Evolutionary conservation across 2,888 invertebrate species (phyloP), one percentile per base, ranked within the genome.

Genomic region (Noctua fimbriata): DNA sequence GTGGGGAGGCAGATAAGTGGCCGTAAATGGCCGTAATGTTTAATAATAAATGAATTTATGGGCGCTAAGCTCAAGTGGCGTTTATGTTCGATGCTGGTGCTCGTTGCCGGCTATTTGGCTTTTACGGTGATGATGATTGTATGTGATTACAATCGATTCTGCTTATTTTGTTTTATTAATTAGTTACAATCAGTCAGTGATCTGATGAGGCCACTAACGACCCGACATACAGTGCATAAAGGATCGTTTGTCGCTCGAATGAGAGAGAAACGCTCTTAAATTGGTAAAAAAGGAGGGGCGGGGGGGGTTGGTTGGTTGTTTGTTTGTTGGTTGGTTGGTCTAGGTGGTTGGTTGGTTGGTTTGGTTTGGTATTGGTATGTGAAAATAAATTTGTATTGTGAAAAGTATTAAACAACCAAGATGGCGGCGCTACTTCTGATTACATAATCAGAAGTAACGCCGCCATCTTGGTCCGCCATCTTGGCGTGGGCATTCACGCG

Each of bases 21-120:
- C 83, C 70, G 69, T 86, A 87, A 87, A 85, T 81, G 85, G 83
- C 69, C 84, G 47, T 80, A 82, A 78, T 88, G 73, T 79, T 88
- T 84, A 88, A 87, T 87, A 88, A 88, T 87, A 84, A 82, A 87
- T 88, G 70, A 78, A 79, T 76, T 78, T 85, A 86, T 85, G 73
- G 60, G 44, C 65, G 63, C 78, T 69, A 73, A 87, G 69, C 74
- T 74, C 82, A 77, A 87, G 75, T 73, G 65, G 67, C 77, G 41
- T 85, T 86, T 73, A 74, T 28, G 72, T n/a, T 47, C 66, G 44
- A 52, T 52, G 49, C 52, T 28, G 24, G 69, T 32, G 44, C 52
- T 75, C 41, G 16, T 69, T 79, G 79, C 72, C n/a, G 44, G 55
- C 63, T 84, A 44, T 84, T 84, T 44, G 41, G n/a, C 18, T 41